Percentiles rank a stretch among this genome's conserved stretches.
Evolutionary conservation across 1,140 invertebrate genomes (phyloP).

Genomic region (Meloidogyne hapla): DNA sequence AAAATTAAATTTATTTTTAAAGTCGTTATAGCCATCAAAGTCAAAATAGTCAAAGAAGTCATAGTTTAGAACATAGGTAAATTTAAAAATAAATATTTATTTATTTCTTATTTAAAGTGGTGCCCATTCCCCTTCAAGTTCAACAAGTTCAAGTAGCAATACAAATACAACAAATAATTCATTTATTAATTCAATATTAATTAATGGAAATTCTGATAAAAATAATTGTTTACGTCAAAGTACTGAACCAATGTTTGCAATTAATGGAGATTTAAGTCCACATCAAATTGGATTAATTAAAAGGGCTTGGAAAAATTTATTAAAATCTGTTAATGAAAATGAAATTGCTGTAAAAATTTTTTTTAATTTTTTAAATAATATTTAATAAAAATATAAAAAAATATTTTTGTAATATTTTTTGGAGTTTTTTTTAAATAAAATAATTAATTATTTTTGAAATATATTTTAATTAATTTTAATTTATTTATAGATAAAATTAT

Average conservation of each 20-base stretch:
- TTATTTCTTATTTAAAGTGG: slow-evolving; percentile 30
- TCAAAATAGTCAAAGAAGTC: slow-evolving; percentile 29
- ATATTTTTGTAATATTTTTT: too few species aligned
- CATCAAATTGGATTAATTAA: slow-evolving; percentile 49
- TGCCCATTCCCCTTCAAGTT: slow-evolving; percentile 41
- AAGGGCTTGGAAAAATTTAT: slow-evolving; percentile 48
- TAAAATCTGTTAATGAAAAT: slow-evolving; percentile 45
- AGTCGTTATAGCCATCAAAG: not conserved
- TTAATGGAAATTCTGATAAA: not conserved
- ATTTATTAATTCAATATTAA: slow-evolving; percentile 24
- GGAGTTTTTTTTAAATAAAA: not conserved
- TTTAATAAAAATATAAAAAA: too few species aligned
- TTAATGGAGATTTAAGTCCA: slow-evolving; percentile 50
- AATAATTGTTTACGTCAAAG: slow-evolving; percentile 39
- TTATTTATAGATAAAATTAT: slow-evolving; percentile 9
- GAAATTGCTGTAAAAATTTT: slow-evolving; percentile 44
- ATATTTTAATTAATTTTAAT: not conserved
- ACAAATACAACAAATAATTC: slow-evolving; percentile 9
- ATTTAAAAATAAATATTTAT: not conserved
- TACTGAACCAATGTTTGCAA: slow-evolving; percentile 52
- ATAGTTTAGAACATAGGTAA: slow-evolving; percentile 38
- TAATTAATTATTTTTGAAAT: not conserved
- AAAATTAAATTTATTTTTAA: not conserved
- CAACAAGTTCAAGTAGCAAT: slow-evolving; percentile 26
- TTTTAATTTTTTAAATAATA: too few species aligned